These are phyloP conservation scores for Agriopis leucophaearia DNA, from an alignment of 2,888 invertebrate genomes.

Conservation along the genomic window DNA sequence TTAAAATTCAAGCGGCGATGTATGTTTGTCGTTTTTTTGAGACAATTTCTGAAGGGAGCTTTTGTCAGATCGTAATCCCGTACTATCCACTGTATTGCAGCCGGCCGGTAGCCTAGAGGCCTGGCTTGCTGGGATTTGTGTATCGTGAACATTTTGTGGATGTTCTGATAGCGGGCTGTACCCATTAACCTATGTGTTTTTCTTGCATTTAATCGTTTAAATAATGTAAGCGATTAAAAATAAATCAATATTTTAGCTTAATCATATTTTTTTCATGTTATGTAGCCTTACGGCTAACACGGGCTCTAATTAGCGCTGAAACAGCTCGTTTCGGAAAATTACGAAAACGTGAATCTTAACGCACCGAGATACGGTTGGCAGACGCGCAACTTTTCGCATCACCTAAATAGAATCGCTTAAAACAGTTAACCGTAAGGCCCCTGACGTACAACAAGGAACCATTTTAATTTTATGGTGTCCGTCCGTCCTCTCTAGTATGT, in stretches of 20 bases:
- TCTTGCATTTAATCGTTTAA: not conserved
- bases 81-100: conserved; percentile 61
- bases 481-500: no score
- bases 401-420: no score
- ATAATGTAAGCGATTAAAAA: not conserved
- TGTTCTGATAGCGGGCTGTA: conserved; percentile 15
- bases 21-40: conserved; percentile 34
- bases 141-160: conserved; percentile 54
- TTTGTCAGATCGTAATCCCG: conserved; percentile 50
- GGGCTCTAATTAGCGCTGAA: no score
- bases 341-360: no score
- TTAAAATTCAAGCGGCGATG: conserved; percentile 47
- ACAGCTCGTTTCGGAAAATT: no score
- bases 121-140: conserved; percentile 51
- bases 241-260: not conserved
- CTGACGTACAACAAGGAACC: no score
- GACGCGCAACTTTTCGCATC: no score
- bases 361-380: no score
- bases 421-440: no score
- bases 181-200: not conserved
- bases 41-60: conserved; percentile 20
- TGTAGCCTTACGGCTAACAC: no score
- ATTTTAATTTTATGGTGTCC: no score
- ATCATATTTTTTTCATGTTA: not conserved
- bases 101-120: conserved; percentile 44